Base-by-base conservation (phyloP, 2,797 vertebrate genomes). In the Pantherophis vulpinus region DNA sequence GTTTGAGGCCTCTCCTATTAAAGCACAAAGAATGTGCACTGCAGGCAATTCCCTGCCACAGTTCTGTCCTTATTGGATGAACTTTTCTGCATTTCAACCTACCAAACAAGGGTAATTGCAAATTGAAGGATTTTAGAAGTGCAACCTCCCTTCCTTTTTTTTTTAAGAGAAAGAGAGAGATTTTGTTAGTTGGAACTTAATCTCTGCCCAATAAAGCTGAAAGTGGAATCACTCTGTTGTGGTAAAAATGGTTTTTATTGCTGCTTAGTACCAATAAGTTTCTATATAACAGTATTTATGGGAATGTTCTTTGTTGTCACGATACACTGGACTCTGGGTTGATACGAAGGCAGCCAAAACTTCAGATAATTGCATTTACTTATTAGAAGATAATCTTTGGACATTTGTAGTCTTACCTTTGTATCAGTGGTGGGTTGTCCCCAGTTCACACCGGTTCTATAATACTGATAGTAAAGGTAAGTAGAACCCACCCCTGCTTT, bases 61-160 rank as follows among this genome's bases (percentile, higher is more conserved):
- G 25, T 66, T 32, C 66, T 90, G 54, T 25, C 13, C 54, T 91
- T 94, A 88, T 47, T 87, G 47, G 79, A 51, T 93, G 66, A 90
- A 93, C 86, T 89, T 37, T 70, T 94, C 91, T 91, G 89, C 70
- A n/a, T 42, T 93, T 70, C 66, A 93, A 27, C 54, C 88, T 94
- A 74, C 42, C 60, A 86, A 83, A 89, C 79, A 93, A 88, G 60
- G 59, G 42, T 92, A 93, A 92, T 91, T 92, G 92, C 63, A 92
- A 61, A 93, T 66, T 42, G 74, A 92, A 92, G 54, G 58, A 51
- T 37, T 94, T 93, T 92, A 90, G 87, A 93, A 55, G 4, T 54
- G 32, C 29, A 29, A 54, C 4, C 5, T 18, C 58, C 54, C 51
- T 55, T 3, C 42, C 42, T 42, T 42, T 42, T 42, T 42, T 79